Percentiles rank a stretch among this genome's conserved stretches.
Evolutionary conservation across 1,140 invertebrate genomes (phyloP).

Genomic region (Megalonaias nervosa): DNA sequence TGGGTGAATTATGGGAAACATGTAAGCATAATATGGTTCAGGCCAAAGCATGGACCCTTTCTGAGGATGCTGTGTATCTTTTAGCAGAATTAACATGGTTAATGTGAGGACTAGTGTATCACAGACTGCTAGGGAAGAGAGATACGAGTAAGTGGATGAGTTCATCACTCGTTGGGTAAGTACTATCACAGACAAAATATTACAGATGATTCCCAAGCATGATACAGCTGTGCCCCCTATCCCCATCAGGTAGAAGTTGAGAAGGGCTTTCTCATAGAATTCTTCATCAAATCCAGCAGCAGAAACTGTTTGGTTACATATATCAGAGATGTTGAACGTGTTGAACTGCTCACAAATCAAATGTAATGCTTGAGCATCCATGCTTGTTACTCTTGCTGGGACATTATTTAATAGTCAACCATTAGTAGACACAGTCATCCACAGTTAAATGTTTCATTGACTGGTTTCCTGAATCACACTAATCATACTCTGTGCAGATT

Average conservation of each 20-base stretch:
- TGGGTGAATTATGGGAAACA: conserved; percentile 67
- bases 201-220: conserved; percentile 66
- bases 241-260: conserved; percentile 67
- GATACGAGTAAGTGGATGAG: conserved; percentile 68
- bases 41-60: conserved; percentile 30
- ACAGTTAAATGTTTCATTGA: too few species aligned
- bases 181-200: conserved; percentile 67
- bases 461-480: too few species aligned
- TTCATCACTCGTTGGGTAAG: conserved; percentile 64
- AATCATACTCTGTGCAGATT: too few species aligned
- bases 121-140: conserved; percentile 66
- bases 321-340: too few species aligned
- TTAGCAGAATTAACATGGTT: conserved; percentile 48
- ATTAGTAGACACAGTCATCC: too few species aligned
- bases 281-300: conserved; percentile 1
- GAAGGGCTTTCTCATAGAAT: conserved; percentile 31
- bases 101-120: conserved; percentile 66
- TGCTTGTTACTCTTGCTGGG: too few species aligned
- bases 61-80: conserved; percentile 56
- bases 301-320: too few species aligned
- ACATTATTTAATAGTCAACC: too few species aligned
- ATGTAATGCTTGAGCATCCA: too few species aligned
- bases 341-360: too few species aligned
- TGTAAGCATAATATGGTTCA: conserved; percentile 53
- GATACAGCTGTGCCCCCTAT: conserved; percentile 65